Evolutionary conservation across 2,113 vertebrate species (phyloP).

Genomic region (Rostratula benghalensis): DNA sequence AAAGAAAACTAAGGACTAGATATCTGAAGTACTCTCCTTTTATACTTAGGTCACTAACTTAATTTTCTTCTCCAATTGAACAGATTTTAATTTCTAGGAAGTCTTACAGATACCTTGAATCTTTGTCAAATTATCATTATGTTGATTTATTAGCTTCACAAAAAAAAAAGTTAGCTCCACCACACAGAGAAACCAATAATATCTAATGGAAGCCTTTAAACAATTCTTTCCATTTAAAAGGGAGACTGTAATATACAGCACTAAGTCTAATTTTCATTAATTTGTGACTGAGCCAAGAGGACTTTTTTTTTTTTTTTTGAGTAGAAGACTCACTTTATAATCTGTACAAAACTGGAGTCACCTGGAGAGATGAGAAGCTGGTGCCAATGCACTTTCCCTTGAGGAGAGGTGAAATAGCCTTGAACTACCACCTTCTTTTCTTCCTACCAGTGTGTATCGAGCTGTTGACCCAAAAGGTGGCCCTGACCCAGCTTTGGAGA

Average conservation of each 20-base stretch:
- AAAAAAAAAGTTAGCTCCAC: background rate
- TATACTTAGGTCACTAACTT: background rate
- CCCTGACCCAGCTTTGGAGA: background rate
- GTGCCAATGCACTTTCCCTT: background rate
- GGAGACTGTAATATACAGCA: background rate
- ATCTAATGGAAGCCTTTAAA: slow-evolving; percentile 11
- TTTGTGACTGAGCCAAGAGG: background rate
- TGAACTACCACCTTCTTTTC: background rate
- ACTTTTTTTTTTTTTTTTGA: background rate
- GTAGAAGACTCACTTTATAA: background rate
- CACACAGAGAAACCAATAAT: background rate
- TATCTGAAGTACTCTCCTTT: background rate
- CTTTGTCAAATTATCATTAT: background rate
- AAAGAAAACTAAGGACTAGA: background rate
- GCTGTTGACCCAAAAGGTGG: background rate
- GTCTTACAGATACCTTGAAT: background rate
- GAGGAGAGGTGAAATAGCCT: background rate
- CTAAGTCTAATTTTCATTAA: background rate
- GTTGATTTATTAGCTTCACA: slow-evolving; percentile 14
- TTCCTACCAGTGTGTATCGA: too few species aligned
- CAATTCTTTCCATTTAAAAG: background rate
- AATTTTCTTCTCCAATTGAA: background rate
- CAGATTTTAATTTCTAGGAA: slow-evolving; percentile 19
- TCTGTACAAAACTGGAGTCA: background rate
- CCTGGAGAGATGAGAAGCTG: background rate